A percentile compares a stretch with the other conserved stretches of the same genome.
Evolutionary conservation across 2,113 vertebrate species (phyloP).

Genomic region (Pseudorasbora parva): DNA sequence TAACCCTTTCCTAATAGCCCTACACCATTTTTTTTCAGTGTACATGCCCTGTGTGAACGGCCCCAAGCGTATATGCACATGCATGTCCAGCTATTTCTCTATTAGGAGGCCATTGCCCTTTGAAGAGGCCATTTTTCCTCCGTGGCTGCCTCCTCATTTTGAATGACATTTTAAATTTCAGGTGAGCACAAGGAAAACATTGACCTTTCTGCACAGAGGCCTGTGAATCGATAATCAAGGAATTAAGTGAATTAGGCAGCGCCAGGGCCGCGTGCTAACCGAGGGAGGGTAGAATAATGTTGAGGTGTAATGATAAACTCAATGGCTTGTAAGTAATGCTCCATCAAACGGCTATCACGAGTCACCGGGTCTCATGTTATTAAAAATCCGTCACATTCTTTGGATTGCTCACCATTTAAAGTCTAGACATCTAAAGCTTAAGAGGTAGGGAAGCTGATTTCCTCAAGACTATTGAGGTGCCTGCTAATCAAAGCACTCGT

Average conservation of each 20-base stretch:
- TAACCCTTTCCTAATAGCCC: not conserved
- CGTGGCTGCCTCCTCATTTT: constrained; percentile 36
- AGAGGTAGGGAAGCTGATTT: not conserved
- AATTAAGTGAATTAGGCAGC: constrained; percentile 76
- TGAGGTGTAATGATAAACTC: constrained; percentile 76
- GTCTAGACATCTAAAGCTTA: constrained; percentile 29
- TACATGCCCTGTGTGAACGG: not conserved
- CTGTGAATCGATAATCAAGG: constrained; percentile 75
- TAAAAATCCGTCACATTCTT: constrained; percentile 57
- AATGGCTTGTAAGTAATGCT: constrained; percentile 76
- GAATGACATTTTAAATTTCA: constrained; percentile 65
- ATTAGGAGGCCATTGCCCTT: not conserved
- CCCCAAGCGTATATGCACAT: not conserved
- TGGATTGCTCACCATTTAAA: constrained; percentile 30
- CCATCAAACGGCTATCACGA: constrained; percentile 59
- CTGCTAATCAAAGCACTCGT: constrained; percentile 21
- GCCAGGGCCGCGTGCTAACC: constrained; percentile 67
- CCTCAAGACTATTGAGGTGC: constrained; percentile 3
- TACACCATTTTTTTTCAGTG: not conserved
- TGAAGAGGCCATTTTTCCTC: constrained; percentile 38
- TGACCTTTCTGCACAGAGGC: constrained; percentile 73
- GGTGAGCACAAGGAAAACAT: constrained; percentile 62
- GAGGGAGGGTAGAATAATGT: constrained; percentile 66
- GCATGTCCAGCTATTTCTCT: not conserved
- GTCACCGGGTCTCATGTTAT: constrained; percentile 20